Conservation (phyloP, 2,797 vertebrate genomes). For the Chlorospingus flavigularis region DNA sequence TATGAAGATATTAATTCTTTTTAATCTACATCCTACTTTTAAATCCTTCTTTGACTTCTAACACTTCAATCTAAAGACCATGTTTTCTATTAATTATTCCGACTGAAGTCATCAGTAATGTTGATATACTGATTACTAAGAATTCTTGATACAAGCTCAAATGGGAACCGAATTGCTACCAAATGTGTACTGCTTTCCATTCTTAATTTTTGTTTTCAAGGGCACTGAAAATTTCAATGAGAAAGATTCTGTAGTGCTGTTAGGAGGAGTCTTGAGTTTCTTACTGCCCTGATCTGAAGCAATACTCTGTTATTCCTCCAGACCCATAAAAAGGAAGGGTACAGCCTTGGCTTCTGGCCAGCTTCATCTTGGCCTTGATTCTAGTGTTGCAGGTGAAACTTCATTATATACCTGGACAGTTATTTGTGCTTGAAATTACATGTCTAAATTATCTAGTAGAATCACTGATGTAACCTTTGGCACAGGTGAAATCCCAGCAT, state of each 20-base stretch:
- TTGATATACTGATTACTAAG: conserved; percentile 61
- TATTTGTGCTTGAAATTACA: background rate
- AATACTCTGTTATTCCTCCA: background rate
- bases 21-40: background rate
- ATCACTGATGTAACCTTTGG: background rate
- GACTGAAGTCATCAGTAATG: conserved; percentile 47
- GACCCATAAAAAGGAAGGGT: conserved; percentile 20
- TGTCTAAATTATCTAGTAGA: background rate
- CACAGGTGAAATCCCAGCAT: background rate
- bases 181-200: conserved; percentile 54
- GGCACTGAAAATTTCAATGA: background rate
- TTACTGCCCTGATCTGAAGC: background rate
- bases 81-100: conserved; percentile 60
- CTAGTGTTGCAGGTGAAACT: background rate
- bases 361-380: background rate
- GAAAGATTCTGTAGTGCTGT: conserved; percentile 1
- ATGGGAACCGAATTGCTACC: conserved; percentile 67
- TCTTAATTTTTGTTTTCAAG: conserved; percentile 59
- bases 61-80: background rate
- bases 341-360: background rate
- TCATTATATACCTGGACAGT: background rate
- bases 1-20: background rate
- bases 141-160: conserved; percentile 70
- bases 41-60: conserved; percentile 12
- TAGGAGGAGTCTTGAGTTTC: conserved; percentile 25